Evolutionary conservation across 2,888 invertebrate genomes (phyloP), one percentile per base, ranked within the genome.

Genomic region (Chymomyza fuscimana): DNA sequence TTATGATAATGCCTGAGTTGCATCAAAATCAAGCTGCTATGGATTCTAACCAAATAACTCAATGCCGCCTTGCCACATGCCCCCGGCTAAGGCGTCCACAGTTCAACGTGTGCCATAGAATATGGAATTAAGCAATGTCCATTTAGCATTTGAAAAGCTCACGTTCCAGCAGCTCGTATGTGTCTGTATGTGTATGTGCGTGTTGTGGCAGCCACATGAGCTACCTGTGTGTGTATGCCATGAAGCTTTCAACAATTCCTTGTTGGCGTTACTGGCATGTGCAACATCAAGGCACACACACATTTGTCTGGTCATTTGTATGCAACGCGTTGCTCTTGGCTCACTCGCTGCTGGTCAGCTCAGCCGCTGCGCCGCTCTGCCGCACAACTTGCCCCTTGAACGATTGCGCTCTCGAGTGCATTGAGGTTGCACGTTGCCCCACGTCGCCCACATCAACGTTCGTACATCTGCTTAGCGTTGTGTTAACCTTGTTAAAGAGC

Each of bases 101-200:
- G 40, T 46, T 15, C 40, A 46, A 46, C 40, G 12, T 22, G 58
- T 58, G 62, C 54, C 67, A 70, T 70, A 69, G 80, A 80, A 86
- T 85, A 77, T 82, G 66, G 80, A 75, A 87, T 88, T 86, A 82
- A 81, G 88, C 87, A 85, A 86, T 88, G 87, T 82, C 81, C 86
- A 86, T 83, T 86, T 87, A 75, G 77, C 84, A 86, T 87, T 79
- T 81, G 70, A 77, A 75, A 87, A 77, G 81, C 77, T 71, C 82
- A 88, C 88, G 87, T 82, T 81, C 81, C 70, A 71, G 77, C 61
- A 67, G 32, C 9, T 65, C 32, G 32, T 46, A 2, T 10, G 22
- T 50, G 54, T 25, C 59, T 65, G 32, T 25, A 22, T 52, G 65
- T 61, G 32, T 19, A 19, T 65, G 29, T 69, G 58, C 56, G 32